Evolutionary conservation across 2,113 vertebrate genomes (phyloP).

Genomic region (Procavia capensis): DNA sequence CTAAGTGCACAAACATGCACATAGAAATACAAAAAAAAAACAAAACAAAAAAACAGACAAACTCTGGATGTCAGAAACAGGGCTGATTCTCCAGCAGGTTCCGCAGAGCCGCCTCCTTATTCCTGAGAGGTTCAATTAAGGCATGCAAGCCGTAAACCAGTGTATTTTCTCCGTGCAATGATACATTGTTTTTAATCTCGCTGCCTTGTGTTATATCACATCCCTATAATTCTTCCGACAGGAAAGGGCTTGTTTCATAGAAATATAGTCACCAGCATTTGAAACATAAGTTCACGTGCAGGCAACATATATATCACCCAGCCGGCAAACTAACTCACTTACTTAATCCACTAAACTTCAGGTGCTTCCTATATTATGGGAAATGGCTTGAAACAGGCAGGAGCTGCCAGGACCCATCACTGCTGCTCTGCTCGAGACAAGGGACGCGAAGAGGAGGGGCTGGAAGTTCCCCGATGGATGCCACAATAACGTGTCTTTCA

Average conservation of each 20-base stretch:
- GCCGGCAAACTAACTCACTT: constrained; percentile 86
- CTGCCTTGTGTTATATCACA: constrained; percentile 84
- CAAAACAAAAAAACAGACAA: not conserved
- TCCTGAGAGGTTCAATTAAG: constrained; percentile 89
- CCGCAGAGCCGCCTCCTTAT: constrained; percentile 79
- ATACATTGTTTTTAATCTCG: constrained; percentile 89
- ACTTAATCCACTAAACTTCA: constrained; percentile 92
- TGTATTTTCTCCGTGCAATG: constrained; percentile 75
- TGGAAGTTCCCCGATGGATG: constrained; percentile 89
- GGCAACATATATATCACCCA: constrained; percentile 81
- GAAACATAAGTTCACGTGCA: constrained; percentile 84
- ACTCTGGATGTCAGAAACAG: constrained; percentile 79
- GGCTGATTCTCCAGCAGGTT: constrained; percentile 62
- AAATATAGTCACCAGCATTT: constrained; percentile 82
- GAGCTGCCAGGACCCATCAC: constrained; percentile 91
- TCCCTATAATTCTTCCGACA: constrained; percentile 87
- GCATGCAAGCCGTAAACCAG: constrained; percentile 84
- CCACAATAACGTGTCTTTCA: constrained; percentile 93
- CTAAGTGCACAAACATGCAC: not conserved
- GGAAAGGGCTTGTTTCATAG: constrained; percentile 87
- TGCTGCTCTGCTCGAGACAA: constrained; percentile 89
- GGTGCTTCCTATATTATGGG: constrained; percentile 91
- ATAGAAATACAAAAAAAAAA: not conserved
- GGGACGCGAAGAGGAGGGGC: constrained; percentile 85
- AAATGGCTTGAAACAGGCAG: constrained; percentile 93